Conservation (phyloP, 2,113 vertebrate genomes). For the Himantopus leucocephalus region DNA sequence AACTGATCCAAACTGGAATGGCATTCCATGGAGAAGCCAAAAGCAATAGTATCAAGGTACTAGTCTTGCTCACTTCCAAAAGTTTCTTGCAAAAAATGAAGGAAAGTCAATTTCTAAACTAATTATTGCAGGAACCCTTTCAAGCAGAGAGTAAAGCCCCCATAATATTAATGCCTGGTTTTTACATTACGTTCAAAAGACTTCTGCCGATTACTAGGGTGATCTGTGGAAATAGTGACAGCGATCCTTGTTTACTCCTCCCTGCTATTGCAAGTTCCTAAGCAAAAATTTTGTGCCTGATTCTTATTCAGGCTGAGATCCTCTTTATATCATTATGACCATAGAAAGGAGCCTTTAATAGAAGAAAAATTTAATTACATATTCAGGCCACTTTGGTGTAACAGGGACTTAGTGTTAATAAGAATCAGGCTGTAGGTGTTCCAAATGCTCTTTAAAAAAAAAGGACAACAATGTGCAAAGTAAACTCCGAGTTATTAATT, state of each 20-base stretch:
- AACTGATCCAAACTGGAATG: neutral
- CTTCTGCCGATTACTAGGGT: neutral
- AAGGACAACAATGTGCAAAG: slow-evolving; percentile 42
- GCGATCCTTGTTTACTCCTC: neutral
- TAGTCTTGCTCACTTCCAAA: neutral
- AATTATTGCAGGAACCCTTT: neutral
- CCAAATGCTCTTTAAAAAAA: slow-evolving; percentile 33
- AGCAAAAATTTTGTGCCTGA: neutral
- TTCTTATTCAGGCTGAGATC: neutral
- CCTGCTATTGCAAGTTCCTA: neutral
- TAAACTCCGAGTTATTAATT: slow-evolving; percentile 45
- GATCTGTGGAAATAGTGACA: neutral
- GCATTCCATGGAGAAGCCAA: slow-evolving; percentile 15
- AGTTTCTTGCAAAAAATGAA: neutral
- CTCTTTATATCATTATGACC: neutral
- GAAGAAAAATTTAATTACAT: neutral
- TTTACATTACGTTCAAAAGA: neutral
- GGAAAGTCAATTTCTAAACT: neutral
- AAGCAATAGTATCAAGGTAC: neutral
- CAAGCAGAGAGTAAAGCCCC: neutral
- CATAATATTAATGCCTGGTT: neutral
- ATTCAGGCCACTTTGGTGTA: neutral
- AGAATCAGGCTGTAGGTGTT: slow-evolving; percentile 38
- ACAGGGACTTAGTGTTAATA: slow-evolving; percentile 11
- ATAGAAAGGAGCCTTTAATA: neutral